These are phyloP conservation scores for Idaea dimidiata DNA, from an alignment of 2,888 invertebrate genomes.

Conservation along the genomic window DNA sequence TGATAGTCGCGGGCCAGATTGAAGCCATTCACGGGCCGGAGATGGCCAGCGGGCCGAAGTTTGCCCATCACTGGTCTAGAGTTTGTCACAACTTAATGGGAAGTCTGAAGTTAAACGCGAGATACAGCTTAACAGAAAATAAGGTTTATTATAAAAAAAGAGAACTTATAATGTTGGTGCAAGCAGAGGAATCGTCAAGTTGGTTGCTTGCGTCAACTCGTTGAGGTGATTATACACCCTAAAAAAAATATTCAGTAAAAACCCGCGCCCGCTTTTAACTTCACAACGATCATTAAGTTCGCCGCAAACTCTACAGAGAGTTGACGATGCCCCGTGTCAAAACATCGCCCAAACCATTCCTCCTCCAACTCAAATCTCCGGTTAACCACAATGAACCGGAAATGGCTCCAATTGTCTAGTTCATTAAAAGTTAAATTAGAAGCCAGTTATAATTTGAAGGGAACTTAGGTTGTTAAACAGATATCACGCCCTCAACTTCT, in stretches of 20 bases:
- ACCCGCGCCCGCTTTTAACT: constrained; percentile 8
- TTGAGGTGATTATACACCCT: too few relatives aligned
- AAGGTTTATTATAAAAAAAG: too few relatives aligned
- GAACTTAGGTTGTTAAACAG: constrained; percentile 26
- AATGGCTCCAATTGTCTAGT: constrained; percentile 31
- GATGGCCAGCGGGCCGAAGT: too few relatives aligned
- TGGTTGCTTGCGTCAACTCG: too few relatives aligned
- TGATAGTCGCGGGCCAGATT: too few relatives aligned
- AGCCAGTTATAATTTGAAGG: constrained; percentile 31
- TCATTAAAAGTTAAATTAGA: constrained; percentile 34
- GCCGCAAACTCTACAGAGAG: neutral
- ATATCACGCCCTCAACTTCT: constrained; percentile 22
- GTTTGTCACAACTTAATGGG: neutral
- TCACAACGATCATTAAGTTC: constrained; percentile 1
- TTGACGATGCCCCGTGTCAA: constrained; percentile 24
- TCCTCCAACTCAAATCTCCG: constrained; percentile 29
- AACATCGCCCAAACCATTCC: constrained; percentile 27
- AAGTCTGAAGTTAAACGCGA: neutral
- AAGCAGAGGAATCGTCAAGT: too few relatives aligned
- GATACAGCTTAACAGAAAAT: neutral
- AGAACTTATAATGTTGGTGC: too few relatives aligned
- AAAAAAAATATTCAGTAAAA: constrained; percentile 14
- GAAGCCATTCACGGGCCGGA: too few relatives aligned
- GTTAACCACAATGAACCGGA: constrained; percentile 32
- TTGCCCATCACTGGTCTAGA: too few relatives aligned